A percentile compares a stretch with the other conserved stretches of the same genome.
Conservation (phyloP, 2,113 vertebrate species). For the Struthio camelus region DNA sequence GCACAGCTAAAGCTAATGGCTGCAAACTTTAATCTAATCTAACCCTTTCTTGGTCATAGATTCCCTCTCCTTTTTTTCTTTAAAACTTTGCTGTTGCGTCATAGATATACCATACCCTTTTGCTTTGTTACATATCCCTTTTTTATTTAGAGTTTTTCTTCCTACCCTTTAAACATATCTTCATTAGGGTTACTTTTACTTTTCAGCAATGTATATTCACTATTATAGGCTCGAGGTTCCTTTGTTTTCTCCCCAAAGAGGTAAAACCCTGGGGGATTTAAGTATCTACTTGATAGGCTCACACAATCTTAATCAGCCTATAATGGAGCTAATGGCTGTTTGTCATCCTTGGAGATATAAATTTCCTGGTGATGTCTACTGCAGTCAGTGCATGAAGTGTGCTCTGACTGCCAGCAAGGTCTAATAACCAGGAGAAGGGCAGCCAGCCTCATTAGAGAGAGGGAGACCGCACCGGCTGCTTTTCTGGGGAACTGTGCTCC, state of each 20-base stretch:
- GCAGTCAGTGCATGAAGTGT: conserved; percentile 79
- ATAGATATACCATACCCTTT: conserved; percentile 37
- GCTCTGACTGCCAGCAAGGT: conserved; percentile 76
- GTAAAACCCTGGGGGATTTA: conserved; percentile 74
- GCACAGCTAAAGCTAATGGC: background rate
- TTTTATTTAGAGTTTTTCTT: conserved; percentile 43
- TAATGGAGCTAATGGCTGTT: conserved; percentile 88
- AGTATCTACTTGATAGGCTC: conserved; percentile 82
- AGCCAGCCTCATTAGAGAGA: conserved; percentile 70
- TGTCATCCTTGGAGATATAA: conserved; percentile 86
- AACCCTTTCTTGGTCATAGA: background rate
- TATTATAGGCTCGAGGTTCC: conserved; percentile 55
- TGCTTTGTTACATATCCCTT: conserved; percentile 16
- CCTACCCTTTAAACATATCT: conserved; percentile 35
- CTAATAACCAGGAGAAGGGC: conserved; percentile 77
- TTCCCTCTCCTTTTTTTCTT: background rate
- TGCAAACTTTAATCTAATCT: conserved; percentile 7
- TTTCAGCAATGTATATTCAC: conserved; percentile 35
- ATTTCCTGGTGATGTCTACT: conserved; percentile 85
- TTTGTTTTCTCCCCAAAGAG: conserved; percentile 68
- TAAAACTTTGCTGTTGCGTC: conserved; percentile 49
- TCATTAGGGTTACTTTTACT: conserved; percentile 29
- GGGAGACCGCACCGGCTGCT: conserved; percentile 8
- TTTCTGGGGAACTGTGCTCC: conserved; percentile 60
- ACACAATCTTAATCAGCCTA: conserved; percentile 80